Percentiles rank a stretch among this genome's conserved stretches.
phyloP scores from a whole-genome alignment of 2,888 invertebrate genomes.

The Aleiodes testaceus region DNA sequence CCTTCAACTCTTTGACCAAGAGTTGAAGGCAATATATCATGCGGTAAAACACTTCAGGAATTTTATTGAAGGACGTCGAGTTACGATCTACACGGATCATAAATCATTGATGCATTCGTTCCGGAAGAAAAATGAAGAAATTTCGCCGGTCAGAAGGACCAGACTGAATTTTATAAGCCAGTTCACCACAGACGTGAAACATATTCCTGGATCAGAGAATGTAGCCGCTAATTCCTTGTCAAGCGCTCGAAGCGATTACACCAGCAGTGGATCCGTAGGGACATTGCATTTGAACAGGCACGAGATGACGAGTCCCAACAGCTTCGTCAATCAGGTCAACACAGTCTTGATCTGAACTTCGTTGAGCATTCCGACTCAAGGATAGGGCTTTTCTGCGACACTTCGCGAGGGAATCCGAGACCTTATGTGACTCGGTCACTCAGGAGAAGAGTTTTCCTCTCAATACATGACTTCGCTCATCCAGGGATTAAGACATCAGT shows the following conservation, averaged over 20 bases:
- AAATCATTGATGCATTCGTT: conserved; percentile 40
- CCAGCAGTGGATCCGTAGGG: background rate
- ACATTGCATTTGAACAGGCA: background rate
- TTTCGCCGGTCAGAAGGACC: background rate
- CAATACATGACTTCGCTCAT: no score
- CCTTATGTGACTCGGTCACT: no score
- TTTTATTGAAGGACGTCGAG: conserved; percentile 33
- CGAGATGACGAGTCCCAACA: background rate
- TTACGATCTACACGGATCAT: conserved; percentile 33
- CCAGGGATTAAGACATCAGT: no score
- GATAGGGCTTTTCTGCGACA: no score
- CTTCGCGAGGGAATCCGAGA: no score
- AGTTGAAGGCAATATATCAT: conserved; percentile 17
- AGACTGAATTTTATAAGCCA: conserved; percentile 5
- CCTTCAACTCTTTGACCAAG: background rate
- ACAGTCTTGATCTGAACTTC: background rate
- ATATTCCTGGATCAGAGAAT: background rate
- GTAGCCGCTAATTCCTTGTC: background rate
- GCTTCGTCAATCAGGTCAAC: background rate
- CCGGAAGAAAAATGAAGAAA: background rate
- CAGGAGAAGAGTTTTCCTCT: no score
- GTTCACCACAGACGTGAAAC: background rate
- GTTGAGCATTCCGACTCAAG: background rate
- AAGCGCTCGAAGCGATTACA: background rate
- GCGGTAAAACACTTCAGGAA: conserved; percentile 27